phyloP scores from a whole-genome alignment of 2,113 vertebrate genomes.

The Aptenodytes forsteri region DNA sequence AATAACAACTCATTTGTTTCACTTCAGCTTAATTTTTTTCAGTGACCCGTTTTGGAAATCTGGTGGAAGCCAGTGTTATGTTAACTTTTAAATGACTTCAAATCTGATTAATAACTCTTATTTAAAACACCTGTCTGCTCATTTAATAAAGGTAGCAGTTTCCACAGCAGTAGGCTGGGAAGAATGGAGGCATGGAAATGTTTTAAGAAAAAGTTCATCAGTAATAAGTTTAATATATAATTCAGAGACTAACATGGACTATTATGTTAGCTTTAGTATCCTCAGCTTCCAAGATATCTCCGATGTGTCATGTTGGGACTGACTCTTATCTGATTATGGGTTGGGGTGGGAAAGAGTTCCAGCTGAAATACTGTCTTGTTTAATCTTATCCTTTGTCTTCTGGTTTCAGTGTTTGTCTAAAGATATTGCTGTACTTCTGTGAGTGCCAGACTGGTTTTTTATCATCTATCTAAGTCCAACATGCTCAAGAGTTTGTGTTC shows the following conservation, averaged over 20 bases:
- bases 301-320: not conserved
- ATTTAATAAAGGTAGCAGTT: not conserved
- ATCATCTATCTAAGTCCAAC: constrained; percentile 53
- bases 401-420: constrained; percentile 64
- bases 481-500: constrained; percentile 63
- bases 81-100: not conserved
- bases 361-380: constrained; percentile 45
- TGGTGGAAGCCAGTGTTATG: not conserved
- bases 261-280: not conserved
- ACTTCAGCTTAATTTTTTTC: constrained; percentile 7
- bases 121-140: not conserved
- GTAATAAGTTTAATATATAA: not conserved
- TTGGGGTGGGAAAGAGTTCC: constrained; percentile 23
- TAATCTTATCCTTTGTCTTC: constrained; percentile 69
- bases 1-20: constrained; percentile 14
- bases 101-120: not conserved
- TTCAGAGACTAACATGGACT: not conserved
- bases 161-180: not conserved
- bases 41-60: not conserved
- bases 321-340: not conserved
- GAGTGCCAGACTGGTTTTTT: constrained; percentile 57
- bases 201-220: not conserved
- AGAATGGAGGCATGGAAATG: not conserved
- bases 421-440: constrained; percentile 56
- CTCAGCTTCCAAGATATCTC: not conserved